Evolutionary conservation across 2,113 vertebrate genomes (phyloP), one percentile per base, ranked within the genome.

Genomic region (Ptyas mucosa): DNA sequence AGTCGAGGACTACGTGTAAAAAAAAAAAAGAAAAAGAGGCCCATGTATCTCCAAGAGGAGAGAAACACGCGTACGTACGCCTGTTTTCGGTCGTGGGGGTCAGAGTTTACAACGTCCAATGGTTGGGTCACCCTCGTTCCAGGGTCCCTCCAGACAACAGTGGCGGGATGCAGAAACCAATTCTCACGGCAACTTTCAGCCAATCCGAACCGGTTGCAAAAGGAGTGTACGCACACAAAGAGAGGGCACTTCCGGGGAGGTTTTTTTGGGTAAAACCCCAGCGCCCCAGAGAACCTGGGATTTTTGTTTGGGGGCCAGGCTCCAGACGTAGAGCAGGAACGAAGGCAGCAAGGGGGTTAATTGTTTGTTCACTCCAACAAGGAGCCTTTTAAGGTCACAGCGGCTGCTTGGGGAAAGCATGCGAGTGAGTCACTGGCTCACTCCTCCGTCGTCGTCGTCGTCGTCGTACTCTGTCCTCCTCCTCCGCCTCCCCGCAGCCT

Each of bases 381-480:
- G 93, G 88, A 87, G 88, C 88, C 88, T 86, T 92, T 93, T 93
- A 90, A 89, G 91, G 93, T 94, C 88, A 94, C 53, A 69, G 69
- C 9, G n/a, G 51, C 90, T 10, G 57, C 55, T 43, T 58, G 43
- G 86, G 64, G 90, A 88, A 88, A 20, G 61, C 11, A 1, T 29
- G 51, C 46, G 69, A 53, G 54, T 61, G 46, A 89, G 15, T 20
- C 88, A 8, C 88, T 29, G 39, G 43, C 51, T 39, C 87, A 69
- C 61, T 54, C 57, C 6, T 46, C 43, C 46, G 46, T 49, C 46
- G 46, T 49, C 43, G 43, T 46, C 46, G 51, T 11, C 55, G 12
- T 43, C 46, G 58, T 39, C n/a, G 11, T 20, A 1, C 8, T 39
- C n/a, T n/a, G 2, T 18, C 34, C 52, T 43, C 9, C 54, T 9